Percentiles rank a stretch among this genome's conserved stretches.
Evolutionary conservation across 2,888 invertebrate genomes (phyloP).

Genomic region (Melanargia galathea): DNA sequence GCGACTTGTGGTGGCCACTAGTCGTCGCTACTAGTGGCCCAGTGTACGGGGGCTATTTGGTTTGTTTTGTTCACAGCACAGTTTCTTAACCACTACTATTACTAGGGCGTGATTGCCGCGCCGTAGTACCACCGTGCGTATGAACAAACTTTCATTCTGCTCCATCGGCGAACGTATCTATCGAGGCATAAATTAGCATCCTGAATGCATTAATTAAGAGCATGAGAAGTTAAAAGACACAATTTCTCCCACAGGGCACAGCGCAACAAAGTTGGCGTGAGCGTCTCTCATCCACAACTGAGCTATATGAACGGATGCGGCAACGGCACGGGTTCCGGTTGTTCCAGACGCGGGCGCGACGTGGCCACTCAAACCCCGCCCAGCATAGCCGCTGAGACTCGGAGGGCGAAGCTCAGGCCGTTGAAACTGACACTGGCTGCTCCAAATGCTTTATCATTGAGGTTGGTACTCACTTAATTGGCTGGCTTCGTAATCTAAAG

Average conservation of each 20-base stretch:
- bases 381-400: slow-evolving; percentile 86
- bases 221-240: too few relatives aligned
- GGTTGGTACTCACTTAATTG: slow-evolving; percentile 50
- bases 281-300: slow-evolving; percentile 81
- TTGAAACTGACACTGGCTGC: slow-evolving; percentile 66
- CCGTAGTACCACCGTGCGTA: too few relatives aligned
- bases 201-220: neutral
- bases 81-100: too few relatives aligned
- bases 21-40: too few relatives aligned
- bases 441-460: slow-evolving; percentile 69
- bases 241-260: slow-evolving; percentile 54
- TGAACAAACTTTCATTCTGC: too few relatives aligned
- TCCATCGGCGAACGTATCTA: too few relatives aligned
- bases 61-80: too few relatives aligned
- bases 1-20: too few relatives aligned
- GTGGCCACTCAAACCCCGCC: slow-evolving; percentile 88
- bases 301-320: slow-evolving; percentile 83
- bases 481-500: too few relatives aligned
- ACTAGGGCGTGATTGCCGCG: too few relatives aligned
- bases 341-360: slow-evolving; percentile 76
- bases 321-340: slow-evolving; percentile 49
- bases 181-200: too few relatives aligned
- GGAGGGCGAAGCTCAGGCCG: slow-evolving; percentile 63
- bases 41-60: too few relatives aligned
- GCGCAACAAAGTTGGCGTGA: slow-evolving; percentile 79